A percentile compares a stretch with the other conserved stretches of the same genome.
These are phyloP conservation scores for Neodiprion fabricii DNA, from an alignment of 1,140 invertebrate species.

Conservation along the genomic window DNA sequence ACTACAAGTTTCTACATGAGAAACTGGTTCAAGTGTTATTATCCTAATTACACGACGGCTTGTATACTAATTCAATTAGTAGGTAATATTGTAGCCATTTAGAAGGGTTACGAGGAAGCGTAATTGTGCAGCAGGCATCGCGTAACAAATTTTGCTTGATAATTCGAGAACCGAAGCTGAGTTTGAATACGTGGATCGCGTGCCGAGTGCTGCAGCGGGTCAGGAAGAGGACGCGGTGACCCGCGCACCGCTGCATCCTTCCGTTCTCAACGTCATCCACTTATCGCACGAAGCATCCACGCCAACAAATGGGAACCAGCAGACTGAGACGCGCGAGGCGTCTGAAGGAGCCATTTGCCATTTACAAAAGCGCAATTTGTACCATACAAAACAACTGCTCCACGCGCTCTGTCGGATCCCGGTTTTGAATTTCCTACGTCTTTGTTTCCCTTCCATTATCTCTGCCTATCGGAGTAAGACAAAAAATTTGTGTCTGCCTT, in stretches of 20 bases:
- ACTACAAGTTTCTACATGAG: too few species aligned
- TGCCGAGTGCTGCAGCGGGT: not conserved
- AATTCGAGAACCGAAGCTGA: not conserved
- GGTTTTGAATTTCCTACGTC: not conserved
- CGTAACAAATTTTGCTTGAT: not conserved
- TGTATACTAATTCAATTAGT: too few species aligned
- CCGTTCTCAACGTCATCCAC: not conserved
- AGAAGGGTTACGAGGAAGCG: too few species aligned
- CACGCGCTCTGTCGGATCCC: not conserved
- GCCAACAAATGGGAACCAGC: not conserved
- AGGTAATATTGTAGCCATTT: too few species aligned
- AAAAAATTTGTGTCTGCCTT: too few species aligned
- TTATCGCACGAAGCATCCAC: not conserved
- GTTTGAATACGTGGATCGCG: not conserved
- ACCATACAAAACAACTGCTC: not conserved
- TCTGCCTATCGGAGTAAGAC: too few species aligned
- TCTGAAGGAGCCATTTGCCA: not conserved
- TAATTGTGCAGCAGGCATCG: not conserved
- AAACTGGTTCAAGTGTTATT: too few species aligned
- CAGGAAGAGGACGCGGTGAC: constrained; percentile 6
- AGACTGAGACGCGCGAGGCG: not conserved
- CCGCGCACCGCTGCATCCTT: constrained; percentile 6
- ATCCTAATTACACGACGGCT: too few species aligned
- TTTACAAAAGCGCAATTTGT: not conserved
- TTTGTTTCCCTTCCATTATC: too few species aligned